phyloP scores from a whole-genome alignment of 2,113 vertebrate species.

The Etheostoma spectabile region DNA sequence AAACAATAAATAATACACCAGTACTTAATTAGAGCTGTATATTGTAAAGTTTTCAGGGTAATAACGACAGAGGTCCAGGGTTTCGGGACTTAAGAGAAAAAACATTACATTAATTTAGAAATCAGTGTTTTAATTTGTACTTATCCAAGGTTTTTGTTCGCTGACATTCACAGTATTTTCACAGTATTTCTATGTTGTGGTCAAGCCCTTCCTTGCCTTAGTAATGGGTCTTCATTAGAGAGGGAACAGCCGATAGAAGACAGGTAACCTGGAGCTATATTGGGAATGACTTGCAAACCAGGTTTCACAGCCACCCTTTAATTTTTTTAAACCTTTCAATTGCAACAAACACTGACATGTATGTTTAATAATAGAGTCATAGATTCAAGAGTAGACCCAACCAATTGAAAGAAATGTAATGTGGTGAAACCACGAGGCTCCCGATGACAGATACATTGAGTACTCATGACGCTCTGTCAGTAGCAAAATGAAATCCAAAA shows the following conservation, averaged over 20 bases:
- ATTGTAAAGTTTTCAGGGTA: no score
- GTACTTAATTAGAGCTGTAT: no score
- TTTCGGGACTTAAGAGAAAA: neutral
- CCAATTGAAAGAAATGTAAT: neutral
- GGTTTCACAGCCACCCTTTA: no score
- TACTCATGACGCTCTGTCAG: no score
- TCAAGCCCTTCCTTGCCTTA: neutral
- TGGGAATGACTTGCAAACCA: neutral
- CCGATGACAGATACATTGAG: no score
- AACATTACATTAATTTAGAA: neutral
- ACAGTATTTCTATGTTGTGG: neutral
- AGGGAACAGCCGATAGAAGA: neutral
- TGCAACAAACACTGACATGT: neutral
- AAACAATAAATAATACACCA: no score
- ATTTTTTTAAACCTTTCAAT: neutral
- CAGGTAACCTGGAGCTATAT: neutral
- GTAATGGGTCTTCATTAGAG: neutral
- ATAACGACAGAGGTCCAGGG: no score
- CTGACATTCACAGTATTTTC: neutral
- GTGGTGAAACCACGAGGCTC: neutral
- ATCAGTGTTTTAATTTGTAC: neutral
- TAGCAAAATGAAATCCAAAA: no score
- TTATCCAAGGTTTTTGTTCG: neutral
- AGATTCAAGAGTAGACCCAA: neutral
- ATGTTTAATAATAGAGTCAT: neutral